Evolutionary conservation across 2,113 vertebrate species (phyloP).

Genomic region (Aspidoscelis tigris): DNA sequence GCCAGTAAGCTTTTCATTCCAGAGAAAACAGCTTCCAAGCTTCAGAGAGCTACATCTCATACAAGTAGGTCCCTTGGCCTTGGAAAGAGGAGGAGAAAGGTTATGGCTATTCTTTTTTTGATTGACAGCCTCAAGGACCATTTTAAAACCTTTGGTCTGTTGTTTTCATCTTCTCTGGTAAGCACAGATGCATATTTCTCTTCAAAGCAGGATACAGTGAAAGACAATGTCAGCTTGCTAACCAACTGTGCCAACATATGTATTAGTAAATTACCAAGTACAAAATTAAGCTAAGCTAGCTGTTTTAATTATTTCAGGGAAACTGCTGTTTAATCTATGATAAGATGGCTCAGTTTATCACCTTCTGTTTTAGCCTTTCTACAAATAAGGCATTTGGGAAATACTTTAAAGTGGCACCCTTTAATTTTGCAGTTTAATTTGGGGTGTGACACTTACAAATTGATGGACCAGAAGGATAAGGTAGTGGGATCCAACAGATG

Average conservation of each 20-base stretch:
- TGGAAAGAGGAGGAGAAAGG: not conserved
- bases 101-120: constrained; percentile 35
- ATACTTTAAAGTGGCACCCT: accelerated
- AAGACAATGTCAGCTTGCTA: not conserved
- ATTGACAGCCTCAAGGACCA: constrained; percentile 1
- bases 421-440: not conserved
- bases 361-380: not conserved
- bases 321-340: not conserved
- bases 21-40: not conserved
- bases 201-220: not conserved
- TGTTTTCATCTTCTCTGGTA: constrained; percentile 19
- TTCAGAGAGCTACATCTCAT: constrained; percentile 12
- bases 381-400: not conserved
- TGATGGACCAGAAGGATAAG: not conserved
- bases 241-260: not conserved
- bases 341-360: not conserved
- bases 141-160: constrained; percentile 43
- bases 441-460: not conserved
- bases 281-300: not conserved
- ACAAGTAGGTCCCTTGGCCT: constrained; percentile 17
- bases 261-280: not conserved
- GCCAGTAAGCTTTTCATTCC: not conserved
- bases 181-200: constrained; percentile 31
- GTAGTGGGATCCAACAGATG: not conserved
- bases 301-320: constrained; percentile 20